A percentile compares a stretch with the other conserved stretches of the same genome.
Conservation (phyloP, 1,140 invertebrate genomes). For the Orussus abietinus region DNA sequence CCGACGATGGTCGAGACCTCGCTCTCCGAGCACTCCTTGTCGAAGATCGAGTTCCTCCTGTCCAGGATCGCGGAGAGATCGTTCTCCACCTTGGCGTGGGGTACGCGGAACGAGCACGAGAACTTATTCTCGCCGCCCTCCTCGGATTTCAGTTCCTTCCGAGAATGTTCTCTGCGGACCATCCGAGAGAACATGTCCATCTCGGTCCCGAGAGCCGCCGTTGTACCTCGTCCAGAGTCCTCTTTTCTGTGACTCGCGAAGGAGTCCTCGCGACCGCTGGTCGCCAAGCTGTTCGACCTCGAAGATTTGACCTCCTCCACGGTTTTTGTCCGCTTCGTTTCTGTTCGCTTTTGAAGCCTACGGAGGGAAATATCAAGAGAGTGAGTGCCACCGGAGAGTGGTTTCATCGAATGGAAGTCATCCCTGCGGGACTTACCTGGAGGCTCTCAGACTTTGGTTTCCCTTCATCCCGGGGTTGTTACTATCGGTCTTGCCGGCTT, state of each 20-base stretch:
- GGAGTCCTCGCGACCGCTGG: constrained; percentile 14
- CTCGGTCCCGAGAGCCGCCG: too few species aligned
- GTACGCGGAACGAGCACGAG: too few species aligned
- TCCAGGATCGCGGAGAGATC: too few species aligned
- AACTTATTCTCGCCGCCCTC: too few species aligned
- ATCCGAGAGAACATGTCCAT: too few species aligned
- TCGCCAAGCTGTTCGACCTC: constrained; percentile 18
- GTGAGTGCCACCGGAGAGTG: too few species aligned
- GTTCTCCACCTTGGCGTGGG: too few species aligned
- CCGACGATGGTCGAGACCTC: too few species aligned
- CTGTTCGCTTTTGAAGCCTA: constrained; percentile 40
- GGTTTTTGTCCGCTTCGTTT: constrained; percentile 33
- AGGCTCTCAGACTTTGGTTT: constrained; percentile 47
- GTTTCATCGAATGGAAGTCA: neutral
- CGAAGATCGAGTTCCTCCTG: too few species aligned
- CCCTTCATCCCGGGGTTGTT: constrained; percentile 28
- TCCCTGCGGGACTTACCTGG: constrained; percentile 44
- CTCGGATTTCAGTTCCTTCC: too few species aligned
- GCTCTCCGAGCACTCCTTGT: too few species aligned
- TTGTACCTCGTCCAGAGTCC: constrained; percentile 33
- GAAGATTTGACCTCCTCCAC: constrained; percentile 21
- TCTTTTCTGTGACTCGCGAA: constrained; percentile 35
- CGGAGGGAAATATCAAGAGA: constrained; percentile 10
- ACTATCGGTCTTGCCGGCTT: constrained; percentile 41
- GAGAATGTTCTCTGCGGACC: too few species aligned